Evolutionary conservation across 2,797 vertebrate species (phyloP).

Genomic region (Cynodonichthys magdalenae): DNA sequence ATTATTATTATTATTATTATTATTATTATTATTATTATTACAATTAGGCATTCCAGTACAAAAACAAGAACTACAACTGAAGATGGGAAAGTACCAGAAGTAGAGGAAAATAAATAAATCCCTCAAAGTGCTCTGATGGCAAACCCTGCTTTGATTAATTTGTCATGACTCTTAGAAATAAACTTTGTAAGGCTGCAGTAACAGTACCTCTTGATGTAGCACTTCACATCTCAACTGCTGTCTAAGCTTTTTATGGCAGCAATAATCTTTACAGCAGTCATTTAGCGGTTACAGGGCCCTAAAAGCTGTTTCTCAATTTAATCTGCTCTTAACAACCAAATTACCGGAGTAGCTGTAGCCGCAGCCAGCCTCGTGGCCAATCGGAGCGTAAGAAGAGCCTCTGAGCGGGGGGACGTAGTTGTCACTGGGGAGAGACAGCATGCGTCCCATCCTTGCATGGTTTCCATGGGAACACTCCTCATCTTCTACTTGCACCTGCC

Average conservation of each 20-base stretch:
- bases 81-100: not conserved
- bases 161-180: not conserved
- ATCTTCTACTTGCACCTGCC: conserved; percentile 77
- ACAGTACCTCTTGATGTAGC: not conserved
- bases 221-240: conserved; percentile 27
- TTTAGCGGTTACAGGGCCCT: conserved; percentile 37
- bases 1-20: too few relatives aligned
- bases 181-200: not conserved
- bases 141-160: not conserved
- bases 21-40: not conserved
- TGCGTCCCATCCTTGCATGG: conserved; percentile 84
- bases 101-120: not conserved
- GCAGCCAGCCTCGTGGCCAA: conserved; percentile 63
- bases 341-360: conserved; percentile 76
- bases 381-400: conserved; percentile 72
- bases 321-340: conserved; percentile 39
- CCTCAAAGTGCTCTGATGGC: not conserved
- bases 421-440: conserved; percentile 94
- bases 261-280: conserved; percentile 47
- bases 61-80: not conserved
- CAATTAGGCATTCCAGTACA: not conserved
- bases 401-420: conserved; percentile 86
- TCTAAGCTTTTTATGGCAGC: conserved; percentile 44
- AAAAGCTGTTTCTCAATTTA: conserved; percentile 43
- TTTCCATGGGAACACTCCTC: conserved; percentile 79